Conservation (phyloP, 2,797 vertebrate genomes). For the Acipenser ruthenus region DNA sequence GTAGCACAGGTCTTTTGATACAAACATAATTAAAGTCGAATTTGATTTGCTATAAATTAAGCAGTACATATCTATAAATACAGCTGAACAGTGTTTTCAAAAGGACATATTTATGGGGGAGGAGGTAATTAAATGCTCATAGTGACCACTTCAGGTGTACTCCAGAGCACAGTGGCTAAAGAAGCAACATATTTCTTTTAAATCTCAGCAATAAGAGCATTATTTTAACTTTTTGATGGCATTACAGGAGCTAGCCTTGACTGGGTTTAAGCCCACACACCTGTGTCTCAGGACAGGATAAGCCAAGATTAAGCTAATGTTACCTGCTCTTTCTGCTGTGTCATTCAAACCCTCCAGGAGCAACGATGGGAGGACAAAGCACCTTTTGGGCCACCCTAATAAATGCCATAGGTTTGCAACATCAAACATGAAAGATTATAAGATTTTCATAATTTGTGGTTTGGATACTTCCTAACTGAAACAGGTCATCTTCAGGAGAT, state of each 20-base stretch:
- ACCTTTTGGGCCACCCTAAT: constrained; percentile 53
- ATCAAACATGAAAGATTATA: constrained; percentile 65
- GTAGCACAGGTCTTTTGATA: constrained; percentile 28
- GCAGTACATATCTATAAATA: constrained; percentile 40
- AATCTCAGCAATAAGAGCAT: constrained; percentile 36
- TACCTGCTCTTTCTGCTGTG: constrained; percentile 55
- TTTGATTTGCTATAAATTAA: constrained; percentile 28
- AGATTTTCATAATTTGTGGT: constrained; percentile 55
- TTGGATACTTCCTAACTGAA: constrained; percentile 59
- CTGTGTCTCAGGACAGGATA: constrained; percentile 53
- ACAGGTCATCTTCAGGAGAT: constrained; percentile 58
- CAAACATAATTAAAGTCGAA: constrained; percentile 54
- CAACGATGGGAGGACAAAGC: constrained; percentile 47
- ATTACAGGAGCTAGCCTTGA: constrained; percentile 33
- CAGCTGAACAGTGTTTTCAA: constrained; percentile 43
- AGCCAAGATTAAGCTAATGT: constrained; percentile 70
- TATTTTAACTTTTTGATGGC: constrained; percentile 41
- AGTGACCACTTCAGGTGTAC: constrained; percentile 46
- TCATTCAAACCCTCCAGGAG: constrained; percentile 53
- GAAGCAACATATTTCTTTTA: constrained; percentile 37
- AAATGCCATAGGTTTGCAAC: constrained; percentile 56
- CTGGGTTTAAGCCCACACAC: constrained; percentile 55
- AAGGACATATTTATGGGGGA: constrained; percentile 37
- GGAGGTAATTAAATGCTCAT: constrained; percentile 57
- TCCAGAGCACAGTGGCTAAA: constrained; percentile 13